Evolutionary conservation across 2,888 invertebrate species (phyloP), one percentile per base, ranked within the genome.

Genomic region (Spisula solida): DNA sequence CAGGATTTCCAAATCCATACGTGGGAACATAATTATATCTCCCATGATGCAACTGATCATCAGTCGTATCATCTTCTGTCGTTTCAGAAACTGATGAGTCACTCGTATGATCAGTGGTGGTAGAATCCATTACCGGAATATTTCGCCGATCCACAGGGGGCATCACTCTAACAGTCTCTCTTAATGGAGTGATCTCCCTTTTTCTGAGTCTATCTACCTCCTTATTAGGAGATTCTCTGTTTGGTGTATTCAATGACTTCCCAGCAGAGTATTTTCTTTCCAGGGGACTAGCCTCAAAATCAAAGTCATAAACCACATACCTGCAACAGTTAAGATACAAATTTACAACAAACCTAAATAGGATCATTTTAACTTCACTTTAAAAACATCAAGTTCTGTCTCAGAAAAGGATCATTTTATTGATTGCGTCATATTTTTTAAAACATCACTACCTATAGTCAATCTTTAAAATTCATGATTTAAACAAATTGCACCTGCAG

Each of bases 291-390:
- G 85, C 31, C 34, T 88, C 85, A 82, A 86, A 92, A 82, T 92
- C 92, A 90, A 92, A 92, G 70, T 92, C 91, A 82, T 92, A 92
- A 31, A 92, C 91, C 4, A 91, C 91, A 91, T 82, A 92, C 31
- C 92, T 92, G 90, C 70, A 92, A 92, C 6, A 82, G 60, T n/a
- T 0, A 25, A 0, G 25, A 66, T 25, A n/a, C 20, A 66, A 66
- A 25, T 25, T 56, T 25, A 66, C n/a, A 10, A 20, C 60, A 60
- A n/a, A n/a, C 18, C 8, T 10, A 10, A 66, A 25, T n/a, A 12
- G 47, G 12, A 12, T 51, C 51, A 16, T 51, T 51, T n/a, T 16
- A 51, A 51, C 14, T 16, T 51, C 51, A 5, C 6, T 51, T 2
- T 14, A 51, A 51, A 51, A 51, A 1, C 14, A 14, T 14, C 10